Evolutionary conservation across 2,888 invertebrate species (phyloP).

Genomic region (Strigamia transsilvanica): DNA sequence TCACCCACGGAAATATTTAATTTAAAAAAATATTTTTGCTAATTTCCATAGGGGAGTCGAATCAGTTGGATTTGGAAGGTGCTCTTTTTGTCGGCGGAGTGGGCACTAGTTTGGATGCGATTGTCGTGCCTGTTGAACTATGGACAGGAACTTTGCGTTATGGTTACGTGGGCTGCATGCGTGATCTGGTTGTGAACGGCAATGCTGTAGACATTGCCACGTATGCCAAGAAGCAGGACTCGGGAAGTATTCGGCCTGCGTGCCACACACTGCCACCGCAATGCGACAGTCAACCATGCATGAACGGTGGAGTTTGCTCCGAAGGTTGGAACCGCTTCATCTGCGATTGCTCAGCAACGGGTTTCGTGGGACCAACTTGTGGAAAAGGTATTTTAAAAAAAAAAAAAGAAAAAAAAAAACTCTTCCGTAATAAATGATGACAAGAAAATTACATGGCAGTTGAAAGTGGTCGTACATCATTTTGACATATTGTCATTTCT

Average conservation of each 20-base stretch:
- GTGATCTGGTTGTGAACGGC: constrained; percentile 87
- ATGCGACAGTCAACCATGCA: constrained; percentile 79
- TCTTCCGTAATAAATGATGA: constrained; percentile 19
- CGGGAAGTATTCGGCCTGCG: constrained; percentile 86
- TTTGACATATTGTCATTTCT: constrained; percentile 12
- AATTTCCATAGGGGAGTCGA: constrained; percentile 75
- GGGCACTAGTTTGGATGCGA: constrained; percentile 77
- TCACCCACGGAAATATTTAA: too few relatives aligned
- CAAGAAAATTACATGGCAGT: constrained; percentile 21
- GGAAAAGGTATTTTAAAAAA: constrained; percentile 77
- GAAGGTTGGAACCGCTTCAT: constrained; percentile 96
- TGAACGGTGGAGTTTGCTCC: constrained; percentile 84
- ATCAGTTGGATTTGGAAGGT: constrained; percentile 86
- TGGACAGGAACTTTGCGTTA: constrained; percentile 90
- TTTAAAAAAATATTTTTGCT: background rate
- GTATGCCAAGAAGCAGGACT: constrained; percentile 88
- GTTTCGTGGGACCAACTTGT: constrained; percentile 89
- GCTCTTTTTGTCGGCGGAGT: constrained; percentile 89
- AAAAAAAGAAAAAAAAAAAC: background rate
- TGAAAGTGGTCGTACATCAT: constrained; percentile 37
- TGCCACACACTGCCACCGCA: constrained; percentile 74
- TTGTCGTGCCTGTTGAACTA: constrained; percentile 81
- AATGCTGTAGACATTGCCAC: constrained; percentile 87
- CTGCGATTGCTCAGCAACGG: constrained; percentile 90
- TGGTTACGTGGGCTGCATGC: constrained; percentile 93